These are phyloP conservation scores for Daktulosphaira vitifoliae DNA, from an alignment of 1,140 invertebrate genomes.

Conservation along the genomic window DNA sequence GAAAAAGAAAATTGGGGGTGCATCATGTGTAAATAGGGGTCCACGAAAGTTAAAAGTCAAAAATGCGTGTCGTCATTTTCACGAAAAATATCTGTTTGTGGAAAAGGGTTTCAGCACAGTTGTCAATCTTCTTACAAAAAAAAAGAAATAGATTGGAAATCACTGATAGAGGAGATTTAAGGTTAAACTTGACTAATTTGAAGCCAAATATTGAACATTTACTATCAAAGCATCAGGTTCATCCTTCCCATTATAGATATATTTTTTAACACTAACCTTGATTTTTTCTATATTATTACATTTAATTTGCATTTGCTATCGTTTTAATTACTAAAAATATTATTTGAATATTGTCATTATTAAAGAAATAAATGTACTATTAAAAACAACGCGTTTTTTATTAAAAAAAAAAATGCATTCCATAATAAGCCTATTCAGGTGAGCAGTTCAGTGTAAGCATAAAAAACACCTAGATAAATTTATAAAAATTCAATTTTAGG, in stretches of 20 bases:
- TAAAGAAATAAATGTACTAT: neutral
- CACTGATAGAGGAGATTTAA: too few relatives aligned
- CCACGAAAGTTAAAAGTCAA: too few relatives aligned
- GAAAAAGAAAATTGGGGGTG: too few relatives aligned
- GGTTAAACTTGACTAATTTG: too few relatives aligned
- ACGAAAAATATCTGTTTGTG: too few relatives aligned
- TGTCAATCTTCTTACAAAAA: conserved; percentile 3
- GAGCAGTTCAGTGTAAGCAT: neutral
- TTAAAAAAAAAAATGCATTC: neutral
- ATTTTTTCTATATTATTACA: neutral
- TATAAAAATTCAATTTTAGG: neutral
- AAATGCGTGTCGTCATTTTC: too few relatives aligned
- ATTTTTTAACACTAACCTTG: neutral
- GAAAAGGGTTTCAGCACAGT: too few relatives aligned
- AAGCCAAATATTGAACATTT: too few relatives aligned
- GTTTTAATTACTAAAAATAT: conserved; percentile 4
- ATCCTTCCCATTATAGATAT: conserved; percentile 3
- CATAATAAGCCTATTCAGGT: too few relatives aligned
- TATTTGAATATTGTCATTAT: conserved; percentile 5
- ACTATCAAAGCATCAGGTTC: neutral
- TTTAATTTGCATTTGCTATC: neutral
- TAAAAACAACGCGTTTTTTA: conserved; percentile 1
- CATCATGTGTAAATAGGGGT: too few relatives aligned
- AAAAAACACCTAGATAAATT: neutral
- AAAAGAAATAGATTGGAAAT: too few relatives aligned